Base-by-base conservation (phyloP, 1,140 invertebrate genomes). In the Rhagoletis zephyria region DNA sequence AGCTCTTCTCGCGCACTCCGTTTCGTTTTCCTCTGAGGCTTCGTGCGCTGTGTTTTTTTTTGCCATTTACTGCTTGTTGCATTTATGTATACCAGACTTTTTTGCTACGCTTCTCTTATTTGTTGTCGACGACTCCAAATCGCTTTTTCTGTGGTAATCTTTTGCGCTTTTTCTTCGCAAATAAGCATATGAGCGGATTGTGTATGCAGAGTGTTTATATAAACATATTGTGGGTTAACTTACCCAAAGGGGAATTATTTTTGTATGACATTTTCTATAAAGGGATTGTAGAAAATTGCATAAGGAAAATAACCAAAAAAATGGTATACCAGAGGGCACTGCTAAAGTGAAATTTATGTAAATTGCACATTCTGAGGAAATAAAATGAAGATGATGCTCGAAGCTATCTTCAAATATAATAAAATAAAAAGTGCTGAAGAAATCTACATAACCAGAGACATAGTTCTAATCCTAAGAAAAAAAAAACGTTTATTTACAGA, bases 21-120 rank as follows among this genome's bases (percentile, higher is more conserved):
- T 40, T 5, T 1, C 67, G n/a, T n/a, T 16, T 5, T 48, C 42
- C 67, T 4, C 42, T 74, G 10, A 30, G 30, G 30, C 30, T 30
- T 9, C 42, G 42, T 6, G 42, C 16, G 12, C 16, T 74, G 12
- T 10, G 67, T 74, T 74, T 74, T 74, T n/a, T 63, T 40, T 30
- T 67, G 6, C 0, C 45, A 81, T 81, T 81, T n/a, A 81, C 10
- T 56, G 74, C 7, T 81, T 81, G 10, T 81, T 81, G 42, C 74
- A 56, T 81, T 81, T 81, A 81, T n/a, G n/a, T n/a, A n/a, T 81
- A 56, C 9, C 48, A 51, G 74, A n/a, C 3, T 59, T 81, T 56
- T 19, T 56, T 81, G 7, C 74, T 56, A 2, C 74, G 5, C 56
- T 81, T 81, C 42, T 48, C 51, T 63, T 14, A 4, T 63, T n/a